Evolutionary conservation across 2,797 vertebrate species (phyloP).

Genomic region (Hippocampus kuda): DNA sequence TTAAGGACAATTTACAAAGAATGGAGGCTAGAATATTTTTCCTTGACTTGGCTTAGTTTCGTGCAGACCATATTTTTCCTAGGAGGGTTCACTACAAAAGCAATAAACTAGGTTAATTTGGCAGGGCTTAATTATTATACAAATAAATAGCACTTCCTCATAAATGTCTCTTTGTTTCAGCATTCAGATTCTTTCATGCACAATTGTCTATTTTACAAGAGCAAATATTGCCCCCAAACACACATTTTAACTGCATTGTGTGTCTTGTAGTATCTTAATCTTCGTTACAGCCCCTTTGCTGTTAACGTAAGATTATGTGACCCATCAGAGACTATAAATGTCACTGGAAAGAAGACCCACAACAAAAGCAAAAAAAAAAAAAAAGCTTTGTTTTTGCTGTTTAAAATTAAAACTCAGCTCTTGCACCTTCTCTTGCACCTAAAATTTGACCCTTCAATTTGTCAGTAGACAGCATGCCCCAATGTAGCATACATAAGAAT

Average conservation of each 20-base stretch:
- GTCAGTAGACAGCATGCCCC: not conserved
- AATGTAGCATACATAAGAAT: not conserved
- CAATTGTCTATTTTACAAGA: not conserved
- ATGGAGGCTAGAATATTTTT: not conserved
- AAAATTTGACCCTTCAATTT: not conserved
- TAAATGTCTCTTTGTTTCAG: not conserved
- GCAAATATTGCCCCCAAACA: not conserved
- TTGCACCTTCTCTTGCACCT: not conserved
- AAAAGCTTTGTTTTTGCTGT: not conserved
- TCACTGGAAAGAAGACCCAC: not conserved
- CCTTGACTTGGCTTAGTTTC: not conserved
- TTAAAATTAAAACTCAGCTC: not conserved
- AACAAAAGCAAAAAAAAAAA: not conserved
- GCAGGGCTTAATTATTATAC: not conserved
- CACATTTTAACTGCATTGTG: not conserved
- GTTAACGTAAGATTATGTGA: not conserved
- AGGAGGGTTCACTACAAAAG: not conserved
- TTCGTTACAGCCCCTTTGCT: not conserved
- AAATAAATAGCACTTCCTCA: not conserved
- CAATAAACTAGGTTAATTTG: not conserved
- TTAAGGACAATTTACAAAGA: not conserved
- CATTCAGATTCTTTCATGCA: not conserved
- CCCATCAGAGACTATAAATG: not conserved
- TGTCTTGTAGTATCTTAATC: slow-evolving; percentile 1
- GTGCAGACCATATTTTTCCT: not conserved